phyloP scores from a whole-genome alignment of 2,113 vertebrate genomes.

The Hippocampus comes region DNA sequence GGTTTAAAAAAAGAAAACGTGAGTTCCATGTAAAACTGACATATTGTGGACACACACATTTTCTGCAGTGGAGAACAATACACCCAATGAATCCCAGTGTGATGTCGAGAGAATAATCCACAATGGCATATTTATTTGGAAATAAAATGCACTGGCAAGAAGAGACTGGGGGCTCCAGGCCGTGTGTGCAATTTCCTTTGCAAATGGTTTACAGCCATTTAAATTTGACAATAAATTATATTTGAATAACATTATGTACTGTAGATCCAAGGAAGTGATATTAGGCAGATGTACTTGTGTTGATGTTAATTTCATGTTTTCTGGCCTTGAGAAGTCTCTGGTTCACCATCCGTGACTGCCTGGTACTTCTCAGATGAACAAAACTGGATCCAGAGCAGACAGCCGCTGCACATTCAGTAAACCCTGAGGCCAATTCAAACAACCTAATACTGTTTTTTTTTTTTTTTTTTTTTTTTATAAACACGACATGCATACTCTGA shows the following conservation, averaged over 20 bases:
- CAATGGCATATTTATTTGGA: neutral
- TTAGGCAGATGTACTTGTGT: slow-evolving; percentile 49
- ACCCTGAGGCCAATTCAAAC: slow-evolving; percentile 50
- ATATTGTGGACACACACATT: too few species aligned
- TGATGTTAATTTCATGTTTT: slow-evolving; percentile 53
- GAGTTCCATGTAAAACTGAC: too few species aligned
- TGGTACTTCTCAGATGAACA: slow-evolving; percentile 55
- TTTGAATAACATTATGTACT: neutral
- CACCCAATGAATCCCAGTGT: too few species aligned
- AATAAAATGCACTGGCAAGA: neutral
- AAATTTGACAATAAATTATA: neutral
- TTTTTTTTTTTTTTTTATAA: neutral
- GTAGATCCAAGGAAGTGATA: slow-evolving; percentile 33
- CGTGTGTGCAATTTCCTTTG: neutral
- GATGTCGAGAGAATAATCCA: neutral
- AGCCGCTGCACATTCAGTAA: slow-evolving; percentile 7
- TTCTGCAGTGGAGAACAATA: too few species aligned
- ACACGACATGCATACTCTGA: slow-evolving; percentile 38
- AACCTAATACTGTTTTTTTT: neutral
- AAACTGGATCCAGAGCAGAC: slow-evolving; percentile 28
- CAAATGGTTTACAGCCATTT: neutral
- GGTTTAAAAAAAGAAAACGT: too few species aligned
- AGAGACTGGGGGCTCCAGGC: neutral
- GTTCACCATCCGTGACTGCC: slow-evolving; percentile 36
- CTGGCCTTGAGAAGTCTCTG: slow-evolving; percentile 30